These are phyloP conservation scores for Thecophora atra DNA, from an alignment of 2,888 invertebrate species.

Conservation along the genomic window DNA sequence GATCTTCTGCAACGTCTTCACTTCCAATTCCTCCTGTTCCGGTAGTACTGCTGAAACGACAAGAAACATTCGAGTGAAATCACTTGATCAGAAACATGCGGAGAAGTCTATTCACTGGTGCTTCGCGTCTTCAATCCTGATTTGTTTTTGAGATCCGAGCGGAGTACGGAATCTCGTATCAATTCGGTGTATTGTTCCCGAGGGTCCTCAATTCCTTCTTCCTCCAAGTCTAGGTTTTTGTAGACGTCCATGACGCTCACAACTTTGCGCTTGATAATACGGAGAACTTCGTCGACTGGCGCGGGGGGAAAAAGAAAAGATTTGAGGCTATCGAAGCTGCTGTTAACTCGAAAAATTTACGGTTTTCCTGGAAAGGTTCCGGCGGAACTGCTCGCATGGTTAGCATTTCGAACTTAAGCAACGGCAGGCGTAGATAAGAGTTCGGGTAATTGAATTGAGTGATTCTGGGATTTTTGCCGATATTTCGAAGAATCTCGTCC, in stretches of 20 bases:
- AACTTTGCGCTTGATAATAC: slow-evolving; percentile 53
- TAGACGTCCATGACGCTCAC: slow-evolving; percentile 54
- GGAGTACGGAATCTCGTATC: too few species aligned
- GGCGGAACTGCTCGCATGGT: slow-evolving; percentile 58
- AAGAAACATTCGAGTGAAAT: background rate
- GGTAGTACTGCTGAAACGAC: slow-evolving; percentile 21
- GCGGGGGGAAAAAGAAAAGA: background rate
- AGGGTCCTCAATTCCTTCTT: slow-evolving; percentile 36
- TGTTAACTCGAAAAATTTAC: slow-evolving; percentile 47
- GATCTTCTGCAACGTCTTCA: slow-evolving; percentile 52
- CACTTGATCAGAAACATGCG: background rate
- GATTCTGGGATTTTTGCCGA: slow-evolving; percentile 48
- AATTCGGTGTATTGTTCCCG: slow-evolving; percentile 53
- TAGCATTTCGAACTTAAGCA: slow-evolving; percentile 60
- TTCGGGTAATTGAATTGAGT: slow-evolving; percentile 56
- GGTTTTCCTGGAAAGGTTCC: slow-evolving; percentile 56
- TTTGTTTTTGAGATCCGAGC: too few species aligned
- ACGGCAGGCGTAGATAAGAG: slow-evolving; percentile 58
- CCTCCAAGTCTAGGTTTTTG: slow-evolving; percentile 41
- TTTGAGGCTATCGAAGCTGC: background rate
- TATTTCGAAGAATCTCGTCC: slow-evolving; percentile 58
- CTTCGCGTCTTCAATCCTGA: too few species aligned
- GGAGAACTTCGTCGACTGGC: slow-evolving; percentile 55
- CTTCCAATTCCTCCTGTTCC: slow-evolving; percentile 45
- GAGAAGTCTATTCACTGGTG: too few species aligned